These are phyloP conservation scores for Esox lucius DNA, from an alignment of 2,797 vertebrate genomes.

Conservation along the genomic window DNA sequence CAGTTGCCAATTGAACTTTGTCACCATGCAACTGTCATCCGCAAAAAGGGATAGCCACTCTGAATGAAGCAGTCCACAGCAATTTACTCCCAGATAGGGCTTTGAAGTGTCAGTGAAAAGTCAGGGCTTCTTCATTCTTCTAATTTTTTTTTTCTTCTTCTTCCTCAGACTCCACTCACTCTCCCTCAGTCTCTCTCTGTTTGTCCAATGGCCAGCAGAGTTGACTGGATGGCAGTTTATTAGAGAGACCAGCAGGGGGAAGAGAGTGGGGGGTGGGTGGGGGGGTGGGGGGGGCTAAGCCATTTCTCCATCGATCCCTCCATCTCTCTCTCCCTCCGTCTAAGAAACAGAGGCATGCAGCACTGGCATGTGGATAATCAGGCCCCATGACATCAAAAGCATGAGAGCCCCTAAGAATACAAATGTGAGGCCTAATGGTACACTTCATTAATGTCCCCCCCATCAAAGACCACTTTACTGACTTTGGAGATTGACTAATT, in stretches of 20 bases:
- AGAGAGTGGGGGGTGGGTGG: slow-evolving; percentile 9
- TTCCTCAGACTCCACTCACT: slow-evolving; percentile 61
- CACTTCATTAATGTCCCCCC: slow-evolving; percentile 91
- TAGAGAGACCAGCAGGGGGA: slow-evolving; percentile 46
- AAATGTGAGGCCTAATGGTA: slow-evolving; percentile 88
- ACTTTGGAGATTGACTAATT: slow-evolving; percentile 96
- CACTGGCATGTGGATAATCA: slow-evolving; percentile 85
- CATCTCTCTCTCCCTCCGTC: slow-evolving; percentile 51
- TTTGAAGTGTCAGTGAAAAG: slow-evolving; percentile 93
- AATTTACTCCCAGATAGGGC: slow-evolving; percentile 86
- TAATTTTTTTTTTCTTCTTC: slow-evolving; percentile 45
- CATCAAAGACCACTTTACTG: slow-evolving; percentile 93
- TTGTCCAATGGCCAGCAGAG: slow-evolving; percentile 52
- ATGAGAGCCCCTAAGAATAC: slow-evolving; percentile 83
- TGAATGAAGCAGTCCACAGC: slow-evolving; percentile 95
- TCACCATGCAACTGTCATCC: slow-evolving; percentile 94
- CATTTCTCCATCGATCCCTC: slow-evolving; percentile 19
- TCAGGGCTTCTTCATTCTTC: slow-evolving; percentile 74
- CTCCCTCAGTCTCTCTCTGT: slow-evolving; percentile 22
- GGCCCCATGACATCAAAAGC: slow-evolving; percentile 87
- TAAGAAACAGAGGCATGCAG: slow-evolving; percentile 81
- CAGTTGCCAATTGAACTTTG: slow-evolving; percentile 96
- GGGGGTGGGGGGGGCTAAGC: not conserved
- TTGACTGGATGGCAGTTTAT: slow-evolving; percentile 33
- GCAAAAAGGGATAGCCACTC: slow-evolving; percentile 80